Evolutionary conservation across 1,140 invertebrate species (phyloP), one percentile per base, ranked within the genome.

Genomic region (Antheraea pernyi): DNA sequence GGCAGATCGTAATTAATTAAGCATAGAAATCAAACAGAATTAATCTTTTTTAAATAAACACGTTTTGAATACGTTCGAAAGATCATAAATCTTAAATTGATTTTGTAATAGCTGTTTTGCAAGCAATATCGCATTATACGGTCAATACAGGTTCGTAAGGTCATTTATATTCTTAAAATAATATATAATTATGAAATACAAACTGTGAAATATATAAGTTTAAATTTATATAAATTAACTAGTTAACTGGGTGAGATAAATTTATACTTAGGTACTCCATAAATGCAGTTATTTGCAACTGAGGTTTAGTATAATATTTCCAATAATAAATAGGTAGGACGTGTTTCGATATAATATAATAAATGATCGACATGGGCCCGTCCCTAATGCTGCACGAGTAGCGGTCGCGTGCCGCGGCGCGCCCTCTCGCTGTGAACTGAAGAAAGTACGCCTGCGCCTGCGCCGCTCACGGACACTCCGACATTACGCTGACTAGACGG

Each of bases 321-420:
- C 59, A 8, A n/a, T 53, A 53, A 36, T 61, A 36, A 61, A 61
- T 19, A 9, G 30, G 8, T 22, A 36, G 18, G 30, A 19, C 59
- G 19, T 19, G 59, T 19, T 60, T 60, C 60, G 60, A 61, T 61
- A 61, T 19, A 61, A 61, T 61, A 30, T 19, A 61, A 61, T 61
- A 30, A 36, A 61, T 30, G 71, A 73, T 79, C 69, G 70, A 73
- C 61, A 71, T 19, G 11, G 36, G 11, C 59, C 46, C 67, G 59
- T 75, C 74, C 69, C 79, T 84, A 79, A 64, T 48, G 65, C 69
- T 70, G 76, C 70, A 77, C 76, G 78, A 83, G 80, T 82, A 82
- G 82, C 83, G 85, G 88, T 90, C 86, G 85, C 86, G 85, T 86
- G 85, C 83, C 84, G 73, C 83, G 73, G 71, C 79, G 74, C 76